phyloP scores from a whole-genome alignment of 2,113 vertebrate genomes.

The Microcebus lehilahytsara region DNA sequence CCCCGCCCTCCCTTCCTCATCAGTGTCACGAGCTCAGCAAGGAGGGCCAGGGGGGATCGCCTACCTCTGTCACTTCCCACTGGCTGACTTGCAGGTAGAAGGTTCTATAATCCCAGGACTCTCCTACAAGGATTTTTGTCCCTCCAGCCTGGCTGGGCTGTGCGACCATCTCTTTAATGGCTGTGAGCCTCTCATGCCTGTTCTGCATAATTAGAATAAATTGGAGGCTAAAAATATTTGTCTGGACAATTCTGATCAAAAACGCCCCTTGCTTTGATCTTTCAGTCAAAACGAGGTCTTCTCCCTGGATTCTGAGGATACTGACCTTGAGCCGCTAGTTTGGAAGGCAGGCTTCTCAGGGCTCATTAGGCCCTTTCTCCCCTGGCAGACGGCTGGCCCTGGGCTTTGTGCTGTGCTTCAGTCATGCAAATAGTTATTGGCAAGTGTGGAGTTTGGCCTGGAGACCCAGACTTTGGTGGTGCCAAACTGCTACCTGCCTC shows the following conservation, averaged over 20 bases:
- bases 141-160: neutral
- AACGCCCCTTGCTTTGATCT: slow-evolving; percentile 65
- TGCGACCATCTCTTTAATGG: slow-evolving; percentile 32
- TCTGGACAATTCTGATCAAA: slow-evolving; percentile 61
- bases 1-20: neutral
- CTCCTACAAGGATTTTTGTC: neutral
- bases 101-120: neutral
- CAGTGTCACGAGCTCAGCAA: neutral
- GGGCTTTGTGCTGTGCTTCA: slow-evolving; percentile 26
- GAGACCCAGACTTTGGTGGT: neutral
- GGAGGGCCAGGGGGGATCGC: neutral
- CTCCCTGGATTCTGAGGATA: neutral
- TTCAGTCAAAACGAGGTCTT: slow-evolving; percentile 68
- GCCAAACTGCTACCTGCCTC: slow-evolving; percentile 17
- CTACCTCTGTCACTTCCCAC: neutral
- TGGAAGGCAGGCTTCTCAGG: neutral
- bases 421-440: slow-evolving; percentile 57
- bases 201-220: slow-evolving; percentile 68
- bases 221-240: slow-evolving; percentile 64
- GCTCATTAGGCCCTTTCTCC: slow-evolving; percentile 50
- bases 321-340: slow-evolving; percentile 48
- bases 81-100: neutral
- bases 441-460: slow-evolving; percentile 52
- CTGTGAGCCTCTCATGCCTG: slow-evolving; percentile 57
- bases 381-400: neutral